Base-by-base conservation (phyloP, 2,113 vertebrate species). In the Sturnus vulgaris region DNA sequence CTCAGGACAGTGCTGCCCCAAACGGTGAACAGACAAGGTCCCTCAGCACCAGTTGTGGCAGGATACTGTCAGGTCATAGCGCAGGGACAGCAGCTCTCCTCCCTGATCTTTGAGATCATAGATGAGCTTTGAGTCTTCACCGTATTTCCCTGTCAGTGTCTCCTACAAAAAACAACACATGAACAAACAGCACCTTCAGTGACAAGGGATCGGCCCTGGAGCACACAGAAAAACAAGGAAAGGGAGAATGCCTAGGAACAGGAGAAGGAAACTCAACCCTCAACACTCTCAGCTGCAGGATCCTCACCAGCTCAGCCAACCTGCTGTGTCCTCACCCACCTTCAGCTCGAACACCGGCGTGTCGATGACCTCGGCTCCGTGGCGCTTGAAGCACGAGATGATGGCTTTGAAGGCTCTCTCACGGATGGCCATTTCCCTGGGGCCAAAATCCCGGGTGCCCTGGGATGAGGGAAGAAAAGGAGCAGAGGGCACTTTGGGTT, bases 51-150 rank as follows among this genome's bases (percentile, higher is more conserved):
- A 37, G 49, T 57, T 46, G 42, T 68, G 52, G 96, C 94, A 99
- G 98, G 99, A 99, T 99, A 99, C 99, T 81, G 99, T 99, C 76
- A 99, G 98, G 96, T 99, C 99, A 5, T 99, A 99, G 96, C 99
- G 98, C 90, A 99, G 98, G 33, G 99, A 99, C 83, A 99, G 98
- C 89, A 99, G 98, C 97, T 99, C 99, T 82, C 99, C 99, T 76
- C 99, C 99, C 92, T 99, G 99, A 93, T 99, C 99, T 81, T 99
- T 99, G 37, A 99, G 98, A 92, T 99, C 99, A 5, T 99, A 99
- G 96, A 99, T 99, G 80, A 99, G 99, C 94, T 99, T 99, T 3
- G 99, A 99, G 83, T 99, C 99, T 96, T 99, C 99, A 12, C 99
- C 99, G 1, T 99, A 99, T 83, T 99, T 99, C 71, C 99, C 99